These are phyloP conservation scores for Macropis europaea DNA, from an alignment of 2,888 invertebrate genomes.

Conservation along the genomic window DNA sequence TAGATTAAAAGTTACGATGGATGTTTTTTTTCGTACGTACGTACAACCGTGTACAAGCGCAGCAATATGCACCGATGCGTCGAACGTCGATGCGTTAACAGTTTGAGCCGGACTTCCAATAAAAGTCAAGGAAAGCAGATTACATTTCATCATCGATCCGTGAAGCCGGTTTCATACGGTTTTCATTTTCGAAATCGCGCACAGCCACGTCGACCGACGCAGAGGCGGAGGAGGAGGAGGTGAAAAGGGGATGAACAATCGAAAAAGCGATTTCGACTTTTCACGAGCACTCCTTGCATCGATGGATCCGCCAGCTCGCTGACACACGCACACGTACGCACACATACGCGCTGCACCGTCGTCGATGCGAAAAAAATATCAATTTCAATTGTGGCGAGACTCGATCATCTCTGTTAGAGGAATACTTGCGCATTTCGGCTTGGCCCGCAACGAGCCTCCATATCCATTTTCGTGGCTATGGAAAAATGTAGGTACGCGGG, in stretches of 20 bases:
- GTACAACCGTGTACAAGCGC: not conserved
- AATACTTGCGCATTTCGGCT: conserved; percentile 67
- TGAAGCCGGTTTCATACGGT: not conserved
- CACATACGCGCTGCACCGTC: conserved; percentile 6
- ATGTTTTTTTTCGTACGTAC: too few relatives aligned
- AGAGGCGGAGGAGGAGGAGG: too few relatives aligned
- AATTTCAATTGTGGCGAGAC: conserved; percentile 73
- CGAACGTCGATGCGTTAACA: not conserved
- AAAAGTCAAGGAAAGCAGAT: conserved; percentile 22
- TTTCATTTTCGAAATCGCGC: conserved; percentile 26
- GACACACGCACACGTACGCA: too few relatives aligned
- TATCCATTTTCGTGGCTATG: conserved; percentile 65
- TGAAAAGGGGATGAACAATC: not conserved
- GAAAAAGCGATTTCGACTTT: conserved; percentile 45
- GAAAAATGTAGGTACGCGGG: conserved; percentile 65
- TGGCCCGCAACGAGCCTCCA: conserved; percentile 50
- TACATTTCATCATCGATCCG: not conserved
- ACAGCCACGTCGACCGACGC: too few relatives aligned
- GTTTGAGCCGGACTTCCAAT: conserved; percentile 5
- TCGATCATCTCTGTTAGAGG: conserved; percentile 68
- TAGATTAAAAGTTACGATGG: conserved; percentile 4
- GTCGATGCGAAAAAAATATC: conserved; percentile 62
- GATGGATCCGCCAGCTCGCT: too few relatives aligned
- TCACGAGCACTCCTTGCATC: conserved; percentile 12
- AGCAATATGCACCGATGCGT: not conserved